Conservation (phyloP, 1,140 invertebrate genomes). For the Brachystomella parvula region DNA sequence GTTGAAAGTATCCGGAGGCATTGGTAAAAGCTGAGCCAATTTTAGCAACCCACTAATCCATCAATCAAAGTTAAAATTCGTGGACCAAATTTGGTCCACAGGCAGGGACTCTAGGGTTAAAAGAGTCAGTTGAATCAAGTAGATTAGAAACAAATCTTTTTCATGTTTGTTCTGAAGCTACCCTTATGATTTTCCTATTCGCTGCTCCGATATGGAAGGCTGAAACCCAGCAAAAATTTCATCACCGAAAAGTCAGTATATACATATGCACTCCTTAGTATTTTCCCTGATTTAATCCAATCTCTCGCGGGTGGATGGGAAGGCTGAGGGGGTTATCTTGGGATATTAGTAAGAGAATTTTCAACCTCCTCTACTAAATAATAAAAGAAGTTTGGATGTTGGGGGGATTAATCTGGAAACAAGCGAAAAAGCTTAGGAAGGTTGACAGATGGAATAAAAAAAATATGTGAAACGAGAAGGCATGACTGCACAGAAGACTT, state of each 20-base stretch:
- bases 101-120: no score
- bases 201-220: neutral
- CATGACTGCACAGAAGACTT: neutral
- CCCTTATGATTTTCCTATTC: neutral
- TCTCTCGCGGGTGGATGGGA: constrained; percentile 8
- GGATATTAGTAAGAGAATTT: neutral
- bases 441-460: constrained; percentile 26
- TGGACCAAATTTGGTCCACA: no score
- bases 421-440: constrained; percentile 22
- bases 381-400: constrained; percentile 10
- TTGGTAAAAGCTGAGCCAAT: no score
- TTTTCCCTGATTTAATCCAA: constrained; percentile 4
- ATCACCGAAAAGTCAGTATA: neutral
- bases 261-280: neutral
- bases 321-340: neutral
- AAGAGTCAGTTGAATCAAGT: no score
- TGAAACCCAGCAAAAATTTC: neutral
- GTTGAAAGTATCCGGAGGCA: no score
- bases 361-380: neutral
- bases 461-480: neutral
- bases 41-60: no score
- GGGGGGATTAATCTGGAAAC: constrained; percentile 31
- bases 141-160: neutral
- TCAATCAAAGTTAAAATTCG: no score
- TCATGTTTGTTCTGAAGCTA: neutral